Evolutionary conservation across 2,797 vertebrate species (phyloP).

Genomic region (Halcyon chelicuti): DNA sequence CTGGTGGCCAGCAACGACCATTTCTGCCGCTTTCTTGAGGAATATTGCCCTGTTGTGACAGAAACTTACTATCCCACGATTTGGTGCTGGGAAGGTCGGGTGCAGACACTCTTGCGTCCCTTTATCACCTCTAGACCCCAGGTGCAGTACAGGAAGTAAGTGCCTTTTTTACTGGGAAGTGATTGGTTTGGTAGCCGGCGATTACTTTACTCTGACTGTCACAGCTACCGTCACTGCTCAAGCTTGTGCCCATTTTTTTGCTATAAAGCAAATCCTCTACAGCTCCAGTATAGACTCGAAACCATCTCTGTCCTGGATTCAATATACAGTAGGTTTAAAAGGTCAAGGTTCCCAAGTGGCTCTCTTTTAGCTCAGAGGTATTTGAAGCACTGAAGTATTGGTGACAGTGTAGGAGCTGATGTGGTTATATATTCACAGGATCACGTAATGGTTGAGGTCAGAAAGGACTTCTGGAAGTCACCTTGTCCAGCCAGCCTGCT

Average conservation of each 20-base stretch:
- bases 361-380: background rate
- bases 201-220: background rate
- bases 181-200: background rate
- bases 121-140: conserved; percentile 94
- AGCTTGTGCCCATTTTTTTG: background rate
- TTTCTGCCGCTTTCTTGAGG: conserved; percentile 91
- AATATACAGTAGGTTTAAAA: background rate
- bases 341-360: background rate
- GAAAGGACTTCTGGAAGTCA: background rate
- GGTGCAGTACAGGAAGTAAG: conserved; percentile 96
- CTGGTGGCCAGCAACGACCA: conserved; percentile 91
- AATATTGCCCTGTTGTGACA: conserved; percentile 93
- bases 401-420: background rate
- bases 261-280: background rate
- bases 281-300: background rate
- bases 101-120: conserved; percentile 94
- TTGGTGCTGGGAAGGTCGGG: conserved; percentile 98
- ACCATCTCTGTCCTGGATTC: background rate
- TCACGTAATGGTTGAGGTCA: background rate
- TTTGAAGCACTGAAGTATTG: background rate
- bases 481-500: background rate
- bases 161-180: background rate
- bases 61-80: conserved; percentile 98
- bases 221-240: background rate
- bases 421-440: background rate